phyloP scores from a whole-genome alignment of 2,113 vertebrate species.

The Heterotis niloticus region DNA sequence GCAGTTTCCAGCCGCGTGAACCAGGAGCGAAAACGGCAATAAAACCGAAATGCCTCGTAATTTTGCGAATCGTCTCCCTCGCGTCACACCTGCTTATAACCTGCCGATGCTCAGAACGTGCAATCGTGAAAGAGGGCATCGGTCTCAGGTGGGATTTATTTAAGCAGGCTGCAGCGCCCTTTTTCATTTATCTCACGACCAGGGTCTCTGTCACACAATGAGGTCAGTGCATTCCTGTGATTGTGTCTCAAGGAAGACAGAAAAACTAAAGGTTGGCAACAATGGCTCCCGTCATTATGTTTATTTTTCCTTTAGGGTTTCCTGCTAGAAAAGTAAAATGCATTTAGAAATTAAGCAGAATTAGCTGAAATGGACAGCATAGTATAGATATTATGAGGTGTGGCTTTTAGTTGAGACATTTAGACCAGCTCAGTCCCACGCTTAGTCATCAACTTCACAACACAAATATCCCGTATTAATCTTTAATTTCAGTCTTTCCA shows the following conservation, averaged over 20 bases:
- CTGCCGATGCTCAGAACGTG: too few species aligned
- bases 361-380: conserved; percentile 13
- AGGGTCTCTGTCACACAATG: conserved; percentile 32
- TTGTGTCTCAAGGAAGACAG: background rate
- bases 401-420: background rate
- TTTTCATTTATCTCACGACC: conserved; percentile 31
- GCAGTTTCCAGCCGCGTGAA: too few species aligned
- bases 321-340: conserved; percentile 6
- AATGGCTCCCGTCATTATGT: background rate
- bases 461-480: too few species aligned
- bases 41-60: too few species aligned
- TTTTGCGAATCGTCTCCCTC: too few species aligned
- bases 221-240: conserved; percentile 24
- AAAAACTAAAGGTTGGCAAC: background rate
- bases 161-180: conserved; percentile 19
- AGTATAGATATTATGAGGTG: background rate
- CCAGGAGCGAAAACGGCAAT: too few species aligned
- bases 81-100: too few species aligned
- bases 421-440: background rate
- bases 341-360: background rate
- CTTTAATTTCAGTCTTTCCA: too few species aligned
- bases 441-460: background rate
- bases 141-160: conserved; percentile 27
- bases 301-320: background rate
- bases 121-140: conserved; percentile 21